These are phyloP conservation scores for Muscina levida DNA, from an alignment of 2,888 invertebrate species.

Conservation along the genomic window DNA sequence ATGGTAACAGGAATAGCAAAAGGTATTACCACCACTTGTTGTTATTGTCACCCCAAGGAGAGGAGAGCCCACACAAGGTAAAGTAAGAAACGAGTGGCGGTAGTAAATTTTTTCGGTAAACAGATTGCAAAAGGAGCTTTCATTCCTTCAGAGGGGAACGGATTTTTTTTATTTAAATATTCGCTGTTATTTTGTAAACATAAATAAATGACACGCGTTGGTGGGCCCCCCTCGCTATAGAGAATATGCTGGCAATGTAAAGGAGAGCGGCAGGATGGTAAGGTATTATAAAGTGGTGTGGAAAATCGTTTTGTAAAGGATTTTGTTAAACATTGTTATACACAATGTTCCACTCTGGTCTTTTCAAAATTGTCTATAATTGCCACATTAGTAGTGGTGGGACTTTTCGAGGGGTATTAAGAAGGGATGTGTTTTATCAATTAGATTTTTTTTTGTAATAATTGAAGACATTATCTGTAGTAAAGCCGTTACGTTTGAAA, in stretches of 20 bases:
- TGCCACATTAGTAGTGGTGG: too few species aligned
- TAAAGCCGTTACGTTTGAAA: too few species aligned
- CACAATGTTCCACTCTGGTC: too few species aligned
- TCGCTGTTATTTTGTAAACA: conserved; percentile 7
- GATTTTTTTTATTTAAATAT: conserved; percentile 1
- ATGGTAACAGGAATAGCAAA: not conserved
- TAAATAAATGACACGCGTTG: conserved; percentile 10
- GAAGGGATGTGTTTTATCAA: too few species aligned
- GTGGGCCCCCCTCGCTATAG: not conserved
- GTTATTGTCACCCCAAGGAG: conserved; percentile 19
- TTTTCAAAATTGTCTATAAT: too few species aligned
- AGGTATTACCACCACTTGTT: conserved; percentile 26
- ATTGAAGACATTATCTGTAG: too few species aligned
- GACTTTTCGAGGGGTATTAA: too few species aligned
- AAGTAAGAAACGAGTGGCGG: not conserved
- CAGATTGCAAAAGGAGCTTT: conserved; percentile 14
- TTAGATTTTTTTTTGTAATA: too few species aligned
- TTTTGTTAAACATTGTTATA: too few species aligned
- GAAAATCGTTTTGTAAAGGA: not conserved
- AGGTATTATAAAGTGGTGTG: not conserved
- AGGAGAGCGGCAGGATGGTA: not conserved
- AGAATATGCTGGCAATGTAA: not conserved
- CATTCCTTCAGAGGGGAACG: not conserved
- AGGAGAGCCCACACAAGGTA: too few species aligned
- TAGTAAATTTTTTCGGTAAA: conserved; percentile 24